Base-by-base conservation (phyloP, 2,113 vertebrate species). In the Osmerus eperlanus region DNA sequence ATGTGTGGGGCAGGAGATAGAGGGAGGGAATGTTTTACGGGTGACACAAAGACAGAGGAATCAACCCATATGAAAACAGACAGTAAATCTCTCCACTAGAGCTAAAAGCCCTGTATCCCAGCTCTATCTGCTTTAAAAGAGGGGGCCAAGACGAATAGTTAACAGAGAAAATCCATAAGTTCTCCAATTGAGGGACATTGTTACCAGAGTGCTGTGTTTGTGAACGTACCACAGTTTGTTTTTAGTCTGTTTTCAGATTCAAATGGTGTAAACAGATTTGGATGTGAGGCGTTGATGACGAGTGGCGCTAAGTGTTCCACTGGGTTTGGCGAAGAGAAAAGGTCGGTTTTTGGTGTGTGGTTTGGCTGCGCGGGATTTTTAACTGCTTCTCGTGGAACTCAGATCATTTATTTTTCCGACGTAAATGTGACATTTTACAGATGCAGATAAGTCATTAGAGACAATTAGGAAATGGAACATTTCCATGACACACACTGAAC, bases 401-500 rank as follows among this genome's bases (percentile, higher is more conserved):
- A 81, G 76, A 83, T 88, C 74, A 72, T 89, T 88, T 84, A 74
- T 72, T 90, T 88, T 85, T 87, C 85, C 86, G 15, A 75, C 28
- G 2, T 73, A 65, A 63, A 77, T 79, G 41, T 82, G 82, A 83
- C 80, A 84, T 78, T 77, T 80, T 76, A 56, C 78, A 18, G 73
- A 83, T 71, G 81, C 77, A 70, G 76, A 75, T 28, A 47, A 76
- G 85, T 79, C 83, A 84, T 87, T 87, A 86, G 79, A 80, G 68
- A 78, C 76, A 80, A 88, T 88, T 79, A 85, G 82, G 73, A 78
- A 79, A 81, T 52, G 64, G 71, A 65, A 79, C 60, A 79, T 86
- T 83, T 81, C 83, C 68, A 85, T 72, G 76, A 88, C 79, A 78
- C 67, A 32, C 74, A 78, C 80, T 82, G 79, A 60, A 63, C 60